Evolutionary conservation across 2,797 vertebrate species (phyloP), one percentile per base, ranked within the genome.

Genomic region (Trachops cirrhosus): DNA sequence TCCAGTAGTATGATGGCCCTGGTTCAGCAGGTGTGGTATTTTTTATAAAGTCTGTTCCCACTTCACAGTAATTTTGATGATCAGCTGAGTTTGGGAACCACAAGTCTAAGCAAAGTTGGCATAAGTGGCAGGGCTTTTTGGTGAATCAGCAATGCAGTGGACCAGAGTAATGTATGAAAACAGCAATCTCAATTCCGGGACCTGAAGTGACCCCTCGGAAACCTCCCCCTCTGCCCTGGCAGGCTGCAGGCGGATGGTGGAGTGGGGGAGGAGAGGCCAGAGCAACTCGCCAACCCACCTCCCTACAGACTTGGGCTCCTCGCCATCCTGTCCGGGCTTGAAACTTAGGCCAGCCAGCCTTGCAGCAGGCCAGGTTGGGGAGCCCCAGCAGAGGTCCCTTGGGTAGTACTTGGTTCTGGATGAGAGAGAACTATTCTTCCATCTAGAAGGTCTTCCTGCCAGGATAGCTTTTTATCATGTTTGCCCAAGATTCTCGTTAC

Each of bases 401-500:
- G 71, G 79, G 86, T 39, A 73, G 83, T 29, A 19, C 50, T 46
- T 6, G 11, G 59, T 89, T 41, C 70, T 87, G 46, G 24, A 77
- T 48, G 86, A 34, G 75, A 82, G 64, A 78, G 44, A 92, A 67
- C 52, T 57, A 0, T 95, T 87, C 67, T 94, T 95, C 77, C 52
- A 44, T 89, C 39, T 67, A 73, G 77, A 82, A 73, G 39, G 80
- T 75, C 83, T 73, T 95, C 83, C 84, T 86, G 80, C 89, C 89
- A 96, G 93, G 59, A 54, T 0, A 21, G 77, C 68, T 92, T 90
- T 94, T 96, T 87, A 67, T 95, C 93, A 62, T 87, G 67, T 93
- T 97, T 96, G 79, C 84, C 88, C 77, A 84, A 70, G 93, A 93
- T 82, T 98, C 90, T 84, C 29, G 57, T 96, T 96, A 96, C 92